phyloP scores from a whole-genome alignment of 2,888 invertebrate genomes.

The Epirrhoe alternata region DNA sequence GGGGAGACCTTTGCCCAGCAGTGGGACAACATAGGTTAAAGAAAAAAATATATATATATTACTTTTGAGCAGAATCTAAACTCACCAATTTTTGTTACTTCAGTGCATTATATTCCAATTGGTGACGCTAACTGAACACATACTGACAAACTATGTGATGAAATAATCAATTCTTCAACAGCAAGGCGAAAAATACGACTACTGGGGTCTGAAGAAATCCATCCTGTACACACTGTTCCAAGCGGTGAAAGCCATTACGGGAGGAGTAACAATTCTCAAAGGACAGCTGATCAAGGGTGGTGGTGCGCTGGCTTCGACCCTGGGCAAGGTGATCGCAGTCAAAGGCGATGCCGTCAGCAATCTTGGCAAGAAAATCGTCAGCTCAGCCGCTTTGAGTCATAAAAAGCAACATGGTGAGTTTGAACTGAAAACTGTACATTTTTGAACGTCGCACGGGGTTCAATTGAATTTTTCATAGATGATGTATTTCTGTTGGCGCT shows the following conservation, averaged over 20 bases:
- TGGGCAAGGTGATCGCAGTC: slow-evolving; percentile 87
- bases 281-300: slow-evolving; percentile 94
- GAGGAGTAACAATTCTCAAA: slow-evolving; percentile 94
- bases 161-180: slow-evolving; percentile 39
- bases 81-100: too few species aligned
- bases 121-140: background rate
- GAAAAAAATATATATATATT: too few species aligned
- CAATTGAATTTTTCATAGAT: too few species aligned
- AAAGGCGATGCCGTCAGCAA: slow-evolving; percentile 93
- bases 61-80: too few species aligned
- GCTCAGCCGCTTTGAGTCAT: slow-evolving; percentile 88
- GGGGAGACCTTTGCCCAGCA: too few species aligned
- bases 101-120: too few species aligned
- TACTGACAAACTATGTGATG: background rate
- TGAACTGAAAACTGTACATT: background rate
- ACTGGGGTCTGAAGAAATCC: slow-evolving; percentile 92
- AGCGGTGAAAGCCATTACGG: slow-evolving; percentile 95
- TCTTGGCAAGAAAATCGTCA: slow-evolving; percentile 91
- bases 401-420: slow-evolving; percentile 71
- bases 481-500: background rate
- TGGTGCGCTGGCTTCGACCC: slow-evolving; percentile 83
- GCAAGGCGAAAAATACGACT: slow-evolving; percentile 83
- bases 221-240: slow-evolving; percentile 93
- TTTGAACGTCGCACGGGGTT: too few species aligned
- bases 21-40: too few species aligned